These are phyloP conservation scores for Epistrophe eligans DNA, from an alignment of 2,888 invertebrate genomes.

Conservation along the genomic window DNA sequence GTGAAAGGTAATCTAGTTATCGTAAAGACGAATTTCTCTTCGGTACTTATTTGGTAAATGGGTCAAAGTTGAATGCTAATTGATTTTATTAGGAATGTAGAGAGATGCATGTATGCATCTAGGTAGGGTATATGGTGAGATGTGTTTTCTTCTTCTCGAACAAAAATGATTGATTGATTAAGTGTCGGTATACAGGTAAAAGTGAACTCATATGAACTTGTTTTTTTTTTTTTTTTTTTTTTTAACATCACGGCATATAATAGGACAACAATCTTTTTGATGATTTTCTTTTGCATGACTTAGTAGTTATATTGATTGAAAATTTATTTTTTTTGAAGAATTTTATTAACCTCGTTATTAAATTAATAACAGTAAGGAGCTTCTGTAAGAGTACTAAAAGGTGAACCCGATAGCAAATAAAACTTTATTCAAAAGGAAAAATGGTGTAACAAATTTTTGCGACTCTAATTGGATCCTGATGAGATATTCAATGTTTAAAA, in stretches of 20 bases:
- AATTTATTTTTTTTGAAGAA: background rate
- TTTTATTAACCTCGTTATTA: background rate
- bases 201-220: constrained; percentile 30
- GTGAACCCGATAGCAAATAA: no score
- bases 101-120: background rate
- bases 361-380: background rate
- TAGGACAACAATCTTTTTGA: constrained; percentile 2
- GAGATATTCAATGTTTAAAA: no score
- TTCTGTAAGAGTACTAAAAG: background rate
- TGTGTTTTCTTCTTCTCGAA: constrained; percentile 19
- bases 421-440: no score
- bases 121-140: background rate
- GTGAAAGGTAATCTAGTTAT: constrained; percentile 30
- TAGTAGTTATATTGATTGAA: constrained; percentile 3
- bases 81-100: constrained; percentile 46
- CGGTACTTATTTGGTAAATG: constrained; percentile 45
- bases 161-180: constrained; percentile 52
- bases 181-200: constrained; percentile 10
- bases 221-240: background rate
- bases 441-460: no score
- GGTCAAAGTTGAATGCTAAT: constrained; percentile 64
- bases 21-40: constrained; percentile 54
- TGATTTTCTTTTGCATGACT: constrained; percentile 4
- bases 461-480: no score
- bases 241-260: background rate